Percentiles rank a stretch among this genome's conserved stretches.
Conservation (phyloP, 1,140 invertebrate species). For the Calephelis nemesis region DNA sequence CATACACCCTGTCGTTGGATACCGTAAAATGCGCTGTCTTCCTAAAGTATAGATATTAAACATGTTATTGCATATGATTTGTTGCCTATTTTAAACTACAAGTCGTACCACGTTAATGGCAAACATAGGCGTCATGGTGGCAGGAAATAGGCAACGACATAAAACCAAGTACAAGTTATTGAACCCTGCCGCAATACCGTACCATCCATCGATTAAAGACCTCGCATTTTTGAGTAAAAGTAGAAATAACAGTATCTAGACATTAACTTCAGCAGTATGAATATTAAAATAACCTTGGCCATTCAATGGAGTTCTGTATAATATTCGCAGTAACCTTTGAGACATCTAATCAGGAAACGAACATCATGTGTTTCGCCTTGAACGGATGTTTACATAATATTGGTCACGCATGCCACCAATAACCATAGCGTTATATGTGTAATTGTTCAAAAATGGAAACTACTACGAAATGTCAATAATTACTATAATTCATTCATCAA, state of each 20-base stretch:
- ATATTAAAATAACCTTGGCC: neutral
- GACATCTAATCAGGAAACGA: slow-evolving; percentile 8
- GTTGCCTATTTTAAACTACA: too few species aligned
- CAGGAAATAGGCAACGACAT: too few species aligned
- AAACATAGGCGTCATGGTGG: too few species aligned
- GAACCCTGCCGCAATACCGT: too few species aligned
- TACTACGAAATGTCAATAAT: neutral
- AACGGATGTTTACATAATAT: slow-evolving; percentile 5
- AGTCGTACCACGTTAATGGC: too few species aligned
- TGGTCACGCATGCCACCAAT: slow-evolving; percentile 1
- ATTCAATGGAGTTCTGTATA: slow-evolving; percentile 3
- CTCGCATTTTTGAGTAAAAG: too few species aligned
- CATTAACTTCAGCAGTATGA: neutral
- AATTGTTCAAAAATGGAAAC: neutral
- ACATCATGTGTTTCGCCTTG: slow-evolving; percentile 7
- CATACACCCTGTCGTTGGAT: too few species aligned
- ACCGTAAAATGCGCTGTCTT: too few species aligned
- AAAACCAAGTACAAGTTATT: too few species aligned
- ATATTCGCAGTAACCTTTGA: slow-evolving; percentile 5
- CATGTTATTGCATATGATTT: too few species aligned
- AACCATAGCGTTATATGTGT: neutral
- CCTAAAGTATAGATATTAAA: too few species aligned
- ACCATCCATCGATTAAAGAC: too few species aligned
- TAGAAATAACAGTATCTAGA: neutral
- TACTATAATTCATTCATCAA: neutral